These are phyloP conservation scores for Spodoptera litura DNA, from an alignment of 1,140 invertebrate genomes.

Conservation along the genomic window DNA sequence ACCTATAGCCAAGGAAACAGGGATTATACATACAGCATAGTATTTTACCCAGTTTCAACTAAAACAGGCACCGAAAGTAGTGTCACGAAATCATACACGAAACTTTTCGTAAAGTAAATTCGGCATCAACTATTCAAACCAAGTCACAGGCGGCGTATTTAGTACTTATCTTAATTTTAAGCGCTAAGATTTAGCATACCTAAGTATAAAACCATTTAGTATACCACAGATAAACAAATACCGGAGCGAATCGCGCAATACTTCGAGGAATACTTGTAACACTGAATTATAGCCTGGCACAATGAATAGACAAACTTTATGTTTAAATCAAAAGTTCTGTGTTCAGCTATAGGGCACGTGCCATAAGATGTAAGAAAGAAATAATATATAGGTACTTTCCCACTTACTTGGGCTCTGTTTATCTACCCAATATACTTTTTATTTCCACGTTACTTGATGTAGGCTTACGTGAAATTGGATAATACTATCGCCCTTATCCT, in stretches of 20 bases:
- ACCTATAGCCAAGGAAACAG: no score
- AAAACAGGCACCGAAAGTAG: no score
- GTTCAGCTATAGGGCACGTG: slow-evolving; percentile 60
- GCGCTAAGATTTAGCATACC: no score
- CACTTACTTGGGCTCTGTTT: slow-evolving; percentile 39
- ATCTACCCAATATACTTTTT: not conserved
- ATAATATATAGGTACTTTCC: slow-evolving; percentile 61
- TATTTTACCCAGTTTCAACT: no score
- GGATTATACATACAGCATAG: no score
- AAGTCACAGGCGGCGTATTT: no score
- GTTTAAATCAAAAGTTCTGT: slow-evolving; percentile 72
- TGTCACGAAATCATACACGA: no score
- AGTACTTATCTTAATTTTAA: no score
- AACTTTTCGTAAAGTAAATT: no score
- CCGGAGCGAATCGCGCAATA: not conserved
- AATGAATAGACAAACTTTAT: slow-evolving; percentile 66
- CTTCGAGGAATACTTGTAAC: not conserved
- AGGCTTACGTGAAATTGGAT: not conserved
- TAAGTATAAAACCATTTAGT: no score
- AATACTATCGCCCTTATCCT: not conserved
- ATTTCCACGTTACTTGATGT: not conserved
- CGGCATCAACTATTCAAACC: no score
- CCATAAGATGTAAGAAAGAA: slow-evolving; percentile 42
- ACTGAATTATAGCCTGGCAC: slow-evolving; percentile 26
- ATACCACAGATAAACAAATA: not conserved